Evolutionary conservation across 2,113 vertebrate species (phyloP), one percentile per base, ranked within the genome.

Genomic region (Psilopsiagon aymara): DNA sequence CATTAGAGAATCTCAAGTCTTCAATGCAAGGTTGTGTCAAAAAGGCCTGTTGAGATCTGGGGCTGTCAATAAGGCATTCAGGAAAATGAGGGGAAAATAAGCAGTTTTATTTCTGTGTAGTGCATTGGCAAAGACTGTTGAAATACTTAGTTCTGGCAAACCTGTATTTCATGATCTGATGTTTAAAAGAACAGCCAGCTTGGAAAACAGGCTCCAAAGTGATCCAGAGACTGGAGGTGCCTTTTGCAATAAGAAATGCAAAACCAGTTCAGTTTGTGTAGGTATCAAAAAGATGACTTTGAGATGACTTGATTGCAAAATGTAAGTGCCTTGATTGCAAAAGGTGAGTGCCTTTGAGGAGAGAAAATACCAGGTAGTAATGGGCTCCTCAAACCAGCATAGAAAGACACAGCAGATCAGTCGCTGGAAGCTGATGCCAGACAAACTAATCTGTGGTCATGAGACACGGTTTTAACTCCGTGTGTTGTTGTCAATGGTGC

Each of bases 401-500:
- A 3, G 52, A 49, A 81, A 57, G 27, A 37, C n/a, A 16, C 8
- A 53, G 10, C 24, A 63, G 29, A 27, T 67, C 37, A 29, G 51
- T 13, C 6, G 2, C 3, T 66, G 51, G 31, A 52, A 74, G 18
- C 1, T 71, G 31, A 9, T 53, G 37, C 21, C 15, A n/a, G 49
- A 23, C 23, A 37, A 91, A 44, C 37, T n/a, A 8, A 67, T 23
- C 44, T 6, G 20, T 39, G 28, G 63, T 24, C 9, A 33, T 15
- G 23, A 74, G 37, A 17, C 17, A 17, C 8, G 25, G 13, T 53
- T 82, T 75, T 49, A 71, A n/a, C 20, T 55, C 29, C 23, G 11
- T 41, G 11, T 68, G 24, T 0, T 39, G 12, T 3, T 2, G 4
- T 53, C 1, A 0, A 28, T 63, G 35, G 10, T 55, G 33, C 10